Evolutionary conservation across 2,888 invertebrate species (phyloP), one percentile per base, ranked within the genome.

Genomic region (Philaethria dido): DNA sequence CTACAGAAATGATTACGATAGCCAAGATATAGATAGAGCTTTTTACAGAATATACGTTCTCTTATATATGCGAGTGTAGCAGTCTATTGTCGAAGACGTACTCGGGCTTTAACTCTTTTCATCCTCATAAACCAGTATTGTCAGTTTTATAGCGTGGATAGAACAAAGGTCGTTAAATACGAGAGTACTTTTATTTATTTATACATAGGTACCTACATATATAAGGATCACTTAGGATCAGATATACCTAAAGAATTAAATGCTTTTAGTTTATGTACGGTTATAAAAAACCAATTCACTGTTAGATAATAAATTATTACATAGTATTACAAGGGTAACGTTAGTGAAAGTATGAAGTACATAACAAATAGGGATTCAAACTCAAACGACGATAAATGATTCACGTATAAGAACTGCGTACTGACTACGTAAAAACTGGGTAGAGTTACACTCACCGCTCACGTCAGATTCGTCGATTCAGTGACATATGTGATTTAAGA

Each of bases 101-200:
- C 39, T 57, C 9, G 5, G 20, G 44, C 59, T 57, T 52, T 63
- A 67, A 62, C 62, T 44, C 62, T 59, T 67, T 62, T 50, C 55
- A 52, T 33, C 48, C 57, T 20, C 50, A 50, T 67, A 67, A 67
- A 67, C 57, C 59, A 42, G 48, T 63, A 42, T 44, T 57, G 48
- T 44, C 59, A 52, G 67, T 63, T 67, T 67, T 67, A 67, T 67
- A 44, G 62, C 33, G 33, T 11, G 33, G 62, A 57, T 57, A 67
- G 57, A 59, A 50, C 44, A 48, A 59, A 48, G 36, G 62, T 48
- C 55, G 36, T 62, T 62, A 62, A 55, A 45, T 4, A 57, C 36
- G 33, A 57, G 36, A 47, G n/a, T 22, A 22, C 18, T 20, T 57
- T 44, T 44, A 55, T 64, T 22, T 57, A 47, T n/a, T 18, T 54